Conservation (phyloP, 2,113 vertebrate genomes). For the Apaloderma vittatum region DNA sequence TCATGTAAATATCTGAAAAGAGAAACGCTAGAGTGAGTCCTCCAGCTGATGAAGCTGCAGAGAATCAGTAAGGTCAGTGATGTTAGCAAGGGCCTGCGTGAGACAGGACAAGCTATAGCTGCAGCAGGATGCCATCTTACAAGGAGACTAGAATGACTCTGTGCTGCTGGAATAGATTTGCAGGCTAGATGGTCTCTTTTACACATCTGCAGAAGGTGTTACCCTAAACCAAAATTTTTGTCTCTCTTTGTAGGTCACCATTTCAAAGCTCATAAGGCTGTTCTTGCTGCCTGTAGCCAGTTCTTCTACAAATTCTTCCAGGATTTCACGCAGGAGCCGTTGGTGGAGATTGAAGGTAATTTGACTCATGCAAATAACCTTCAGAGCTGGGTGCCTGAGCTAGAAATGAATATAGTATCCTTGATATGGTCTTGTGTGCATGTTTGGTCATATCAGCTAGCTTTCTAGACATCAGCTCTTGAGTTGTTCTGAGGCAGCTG, state of each 20-base stretch:
- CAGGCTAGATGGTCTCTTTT: not conserved
- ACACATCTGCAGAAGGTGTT: not conserved
- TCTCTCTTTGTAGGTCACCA: conserved; percentile 86
- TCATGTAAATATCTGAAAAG: not conserved
- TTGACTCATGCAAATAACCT: not conserved
- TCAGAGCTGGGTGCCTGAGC: not conserved
- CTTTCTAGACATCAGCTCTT: not conserved
- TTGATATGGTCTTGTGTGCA: fast-evolving
- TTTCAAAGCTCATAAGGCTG: conserved; percentile 98
- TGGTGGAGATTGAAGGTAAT: conserved; percentile 98
- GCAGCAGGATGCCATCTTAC: not conserved
- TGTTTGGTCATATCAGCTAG: not conserved
- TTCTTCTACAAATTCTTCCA: conserved; percentile 99
- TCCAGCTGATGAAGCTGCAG: not conserved
- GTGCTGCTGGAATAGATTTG: not conserved
- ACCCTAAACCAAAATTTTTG: not conserved
- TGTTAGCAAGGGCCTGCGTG: not conserved
- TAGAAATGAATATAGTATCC: not conserved
- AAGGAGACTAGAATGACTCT: not conserved
- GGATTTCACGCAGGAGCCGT: conserved; percentile 95
- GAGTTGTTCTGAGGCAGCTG: not conserved
- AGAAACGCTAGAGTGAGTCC: not conserved
- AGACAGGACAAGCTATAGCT: not conserved
- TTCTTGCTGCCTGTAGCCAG: conserved; percentile 97
- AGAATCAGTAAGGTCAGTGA: not conserved